Evolutionary conservation across 2,113 vertebrate genomes (phyloP).

Genomic region (Callionymus lyra): DNA sequence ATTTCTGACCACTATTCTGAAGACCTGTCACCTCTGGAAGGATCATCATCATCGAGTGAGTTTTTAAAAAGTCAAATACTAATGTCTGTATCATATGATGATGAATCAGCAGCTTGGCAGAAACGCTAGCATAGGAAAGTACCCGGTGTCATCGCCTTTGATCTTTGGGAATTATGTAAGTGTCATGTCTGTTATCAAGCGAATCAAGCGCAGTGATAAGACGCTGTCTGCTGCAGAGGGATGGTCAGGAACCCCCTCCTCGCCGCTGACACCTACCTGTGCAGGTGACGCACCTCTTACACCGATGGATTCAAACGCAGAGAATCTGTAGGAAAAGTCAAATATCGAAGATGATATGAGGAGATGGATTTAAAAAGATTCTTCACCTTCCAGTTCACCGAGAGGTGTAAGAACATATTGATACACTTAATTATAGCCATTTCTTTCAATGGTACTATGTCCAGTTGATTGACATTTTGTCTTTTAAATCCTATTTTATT

Average conservation of each 20-base stretch:
- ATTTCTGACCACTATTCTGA: conserved; percentile 18
- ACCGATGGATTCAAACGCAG: no score
- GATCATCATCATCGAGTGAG: conserved; percentile 63
- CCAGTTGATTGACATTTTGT: no score
- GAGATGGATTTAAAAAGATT: no score
- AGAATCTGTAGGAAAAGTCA: no score
- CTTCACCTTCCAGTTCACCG: no score
- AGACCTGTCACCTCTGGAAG: conserved; percentile 33
- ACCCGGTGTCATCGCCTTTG: neutral
- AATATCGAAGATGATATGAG: no score
- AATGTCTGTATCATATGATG: no score
- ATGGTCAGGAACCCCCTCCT: conserved; percentile 6
- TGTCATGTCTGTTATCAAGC: conserved; percentile 24
- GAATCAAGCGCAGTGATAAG: conserved; percentile 45
- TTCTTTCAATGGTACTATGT: no score
- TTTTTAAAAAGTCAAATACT: conserved; percentile 8
- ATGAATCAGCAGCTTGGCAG: no score
- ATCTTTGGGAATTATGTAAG: conserved; percentile 43
- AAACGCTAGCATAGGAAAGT: neutral
- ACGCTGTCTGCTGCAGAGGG: conserved; percentile 20
- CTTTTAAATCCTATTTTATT: no score
- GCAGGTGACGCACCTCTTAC: conserved; percentile 22
- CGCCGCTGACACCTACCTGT: conserved; percentile 29
- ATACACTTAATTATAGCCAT: no score
- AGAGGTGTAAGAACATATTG: no score